Percentiles rank a stretch among this genome's conserved stretches.
phyloP scores from a whole-genome alignment of 2,888 invertebrate species.

The Macaria liturata region DNA sequence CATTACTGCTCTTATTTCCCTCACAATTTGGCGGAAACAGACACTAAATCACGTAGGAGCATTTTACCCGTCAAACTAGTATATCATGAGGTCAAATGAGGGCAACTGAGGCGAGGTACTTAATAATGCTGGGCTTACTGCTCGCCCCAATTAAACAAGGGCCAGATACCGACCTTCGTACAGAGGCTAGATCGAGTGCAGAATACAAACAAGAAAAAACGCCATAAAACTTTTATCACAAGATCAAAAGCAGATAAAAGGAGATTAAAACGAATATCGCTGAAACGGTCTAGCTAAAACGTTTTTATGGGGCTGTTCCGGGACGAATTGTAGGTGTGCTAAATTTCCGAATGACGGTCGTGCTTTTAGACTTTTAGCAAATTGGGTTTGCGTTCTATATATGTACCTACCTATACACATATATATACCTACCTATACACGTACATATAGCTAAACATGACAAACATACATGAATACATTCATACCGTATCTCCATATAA shows the following conservation, averaged over 20 bases:
- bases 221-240: slow-evolving; percentile 25
- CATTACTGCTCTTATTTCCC: not conserved
- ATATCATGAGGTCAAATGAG: slow-evolving; percentile 36
- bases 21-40: slow-evolving; percentile 14
- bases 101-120: slow-evolving; percentile 42
- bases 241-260: slow-evolving; percentile 29
- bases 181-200: slow-evolving; percentile 20
- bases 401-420: too few species aligned
- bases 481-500: too few species aligned
- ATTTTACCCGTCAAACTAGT: slow-evolving; percentile 31
- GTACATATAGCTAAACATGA: too few species aligned
- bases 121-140: slow-evolving; percentile 45
- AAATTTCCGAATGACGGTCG: not conserved
- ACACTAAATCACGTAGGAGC: slow-evolving; percentile 22
- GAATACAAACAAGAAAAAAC: slow-evolving; percentile 33
- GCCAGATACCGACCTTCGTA: slow-evolving; percentile 26
- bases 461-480: too few species aligned
- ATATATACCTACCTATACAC: too few species aligned
- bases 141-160: slow-evolving; percentile 34
- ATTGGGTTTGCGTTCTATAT: not conserved
- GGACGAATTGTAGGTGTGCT: slow-evolving; percentile 14
- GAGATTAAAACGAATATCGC: slow-evolving; percentile 23
- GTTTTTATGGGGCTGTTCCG: slow-evolving; percentile 12
- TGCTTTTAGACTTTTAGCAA: not conserved
- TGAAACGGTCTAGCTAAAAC: slow-evolving; percentile 19